These are phyloP conservation scores for Actinostola sp. DNA, from an alignment of 92 coral and sea anemone genomes.

Conservation along the genomic window DNA sequence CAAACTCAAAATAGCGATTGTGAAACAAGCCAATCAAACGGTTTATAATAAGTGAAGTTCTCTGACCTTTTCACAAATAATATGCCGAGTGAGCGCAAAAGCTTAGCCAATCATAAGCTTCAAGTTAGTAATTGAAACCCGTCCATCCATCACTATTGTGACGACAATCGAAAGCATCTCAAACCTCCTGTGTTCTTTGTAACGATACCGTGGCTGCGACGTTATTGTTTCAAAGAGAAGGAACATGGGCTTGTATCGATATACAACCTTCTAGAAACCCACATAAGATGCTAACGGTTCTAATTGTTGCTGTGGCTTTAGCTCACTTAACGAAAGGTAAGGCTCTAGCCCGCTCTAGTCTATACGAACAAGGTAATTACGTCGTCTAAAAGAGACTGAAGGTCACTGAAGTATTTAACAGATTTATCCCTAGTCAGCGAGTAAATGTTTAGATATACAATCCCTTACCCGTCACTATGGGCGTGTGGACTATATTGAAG, in stretches of 20 bases:
- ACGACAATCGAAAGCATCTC: background rate
- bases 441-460: too few relatives aligned
- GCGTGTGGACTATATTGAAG: too few relatives aligned
- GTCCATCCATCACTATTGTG: background rate
- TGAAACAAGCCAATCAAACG: too few relatives aligned
- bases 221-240: conserved; percentile 3
- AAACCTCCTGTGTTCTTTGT: background rate
- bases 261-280: background rate
- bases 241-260: background rate
- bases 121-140: conserved; percentile 13
- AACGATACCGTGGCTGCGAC: background rate
- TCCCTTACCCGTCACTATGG: too few relatives aligned
- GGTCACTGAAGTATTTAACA: too few relatives aligned
- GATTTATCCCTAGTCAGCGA: too few relatives aligned
- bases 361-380: too few relatives aligned
- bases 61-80: too few relatives aligned
- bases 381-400: too few relatives aligned
- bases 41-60: too few relatives aligned
- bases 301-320: background rate
- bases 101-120: conserved; percentile 4
- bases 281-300: background rate
- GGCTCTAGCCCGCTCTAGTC: too few relatives aligned
- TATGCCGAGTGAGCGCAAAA: background rate
- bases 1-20: too few relatives aligned
- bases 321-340: background rate